Evolutionary conservation across 35 echinoderm and acorn worm species (phyloP).

Genomic region (Heliocidaris erythrogramma): DNA sequence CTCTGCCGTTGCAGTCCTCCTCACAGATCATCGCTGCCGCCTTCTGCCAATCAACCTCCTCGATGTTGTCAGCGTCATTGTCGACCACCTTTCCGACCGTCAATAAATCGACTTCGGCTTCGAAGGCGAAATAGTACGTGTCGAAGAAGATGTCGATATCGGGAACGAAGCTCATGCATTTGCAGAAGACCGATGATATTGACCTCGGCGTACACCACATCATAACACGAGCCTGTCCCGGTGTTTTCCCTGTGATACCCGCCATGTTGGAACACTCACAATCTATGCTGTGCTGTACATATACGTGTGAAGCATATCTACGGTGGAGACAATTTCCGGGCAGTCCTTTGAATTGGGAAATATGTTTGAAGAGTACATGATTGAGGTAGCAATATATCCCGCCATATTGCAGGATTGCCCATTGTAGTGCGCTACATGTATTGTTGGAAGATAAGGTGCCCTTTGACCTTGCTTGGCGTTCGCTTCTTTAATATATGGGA

Average conservation of each 20-base stretch:
- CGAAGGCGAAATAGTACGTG: not conserved
- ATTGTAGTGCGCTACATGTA: too few relatives aligned
- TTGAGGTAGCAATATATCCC: too few relatives aligned
- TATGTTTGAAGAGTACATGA: too few relatives aligned
- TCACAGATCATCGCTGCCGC: slow-evolving; percentile 24
- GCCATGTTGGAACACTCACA: not conserved
- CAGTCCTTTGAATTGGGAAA: too few relatives aligned
- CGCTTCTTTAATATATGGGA: too few relatives aligned
- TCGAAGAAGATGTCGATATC: slow-evolving; percentile 32
- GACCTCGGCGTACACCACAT: slow-evolving; percentile 32
- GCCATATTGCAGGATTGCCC: too few relatives aligned
- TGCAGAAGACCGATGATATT: not conserved
- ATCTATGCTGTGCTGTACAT: too few relatives aligned
- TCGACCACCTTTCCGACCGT: slow-evolving; percentile 7
- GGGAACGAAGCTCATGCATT: slow-evolving; percentile 41
- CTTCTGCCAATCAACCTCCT: not conserved
- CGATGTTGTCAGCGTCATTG: not conserved
- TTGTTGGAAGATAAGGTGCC: too few relatives aligned
- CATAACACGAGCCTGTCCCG: slow-evolving; percentile 25
- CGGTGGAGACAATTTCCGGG: too few relatives aligned
- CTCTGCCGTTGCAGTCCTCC: not conserved
- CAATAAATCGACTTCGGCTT: not conserved
- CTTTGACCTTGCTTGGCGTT: too few relatives aligned
- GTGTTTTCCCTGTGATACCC: not conserved
- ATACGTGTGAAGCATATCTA: too few relatives aligned